Evolutionary conservation across 1,140 invertebrate genomes (phyloP), one percentile per base, ranked within the genome.

Genomic region (Carposina sasakii): DNA sequence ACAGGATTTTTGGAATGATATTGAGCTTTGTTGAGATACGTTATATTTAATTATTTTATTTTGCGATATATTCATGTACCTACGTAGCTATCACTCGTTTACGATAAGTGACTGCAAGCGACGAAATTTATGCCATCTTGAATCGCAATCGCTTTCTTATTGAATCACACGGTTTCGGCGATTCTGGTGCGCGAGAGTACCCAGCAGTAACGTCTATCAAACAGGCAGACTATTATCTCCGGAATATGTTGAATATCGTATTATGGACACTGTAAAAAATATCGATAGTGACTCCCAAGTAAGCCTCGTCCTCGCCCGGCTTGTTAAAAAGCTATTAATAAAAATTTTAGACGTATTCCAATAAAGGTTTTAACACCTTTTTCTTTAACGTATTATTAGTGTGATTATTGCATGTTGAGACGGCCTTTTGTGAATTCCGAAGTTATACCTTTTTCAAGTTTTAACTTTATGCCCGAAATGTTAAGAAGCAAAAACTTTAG

Each of bases 301-400:
- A n/a, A n/a, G 65, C 66, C 63, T 68, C 55, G 60, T 59, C 56
- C 60, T 48, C 56, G 60, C 63, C 61, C 71, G 72, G 69, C 76
- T 83, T 83, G 79, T 83, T 83, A 83, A 83, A 83, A 81, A 69
- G 74, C 69, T 72, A 81, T 83, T 75, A 81, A 79, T 81, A 64
- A 75, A 39, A 63, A 56, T 69, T 73, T 81, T 76, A 67, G 71
- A 69, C 63, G 71, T 66, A 75, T 77, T 81, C 77, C 76, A 79
- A 81, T 83, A 81, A 81, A 77, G 65, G 76, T 77, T 81, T 78
- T 83, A 79, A 83, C 79, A 83, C 79, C 79, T 83, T 83, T 79
- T 70, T 72, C 63, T 57, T 68, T 48, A 63, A 71, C 67, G 69
- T 82, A 81, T 83, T 69, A 81, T 83, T 83, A 83, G 71, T 60